Evolutionary conservation across 2,888 invertebrate genomes (phyloP), one percentile per base, ranked within the genome.

Genomic region (Caenorhabditis uteleia): DNA sequence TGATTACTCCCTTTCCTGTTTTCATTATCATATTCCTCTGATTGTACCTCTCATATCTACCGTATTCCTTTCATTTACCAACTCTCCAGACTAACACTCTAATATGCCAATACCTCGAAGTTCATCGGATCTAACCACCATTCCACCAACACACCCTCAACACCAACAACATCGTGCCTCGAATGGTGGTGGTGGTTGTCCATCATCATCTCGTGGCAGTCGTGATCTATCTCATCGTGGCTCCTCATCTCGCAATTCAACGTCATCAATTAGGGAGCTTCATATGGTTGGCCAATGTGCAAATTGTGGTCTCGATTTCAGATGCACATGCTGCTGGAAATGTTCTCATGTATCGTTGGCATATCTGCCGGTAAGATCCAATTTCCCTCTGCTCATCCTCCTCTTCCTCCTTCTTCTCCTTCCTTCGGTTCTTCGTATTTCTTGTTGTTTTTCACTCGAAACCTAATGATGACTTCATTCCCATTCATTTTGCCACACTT

Each of bases 211-310:
- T 5, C 46, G 70, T 21, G 53, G 47, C 16, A 67, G 65, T 38
- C 51, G 58, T 10, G 65, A 55, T 25, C 44, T 48, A n/a, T 46
- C 55, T 1, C 46, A 54, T 51, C 68, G 53, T 8, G 62, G 67
- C 6, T 57, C 57, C 7, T 61, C 60, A 18, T 46, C 59, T 18
- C 64, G 55, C n/a, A 60, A 51, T 23, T 59, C 67, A 3, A 53
- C 68, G 12, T 46, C 50, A 14, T 68, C 68, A 25, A 42, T 71
- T 10, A 39, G 57, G 10, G 74, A 74, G 33, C 49, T 75, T 26
- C 71, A 75, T 42, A 57, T 76, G 20, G 65, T 76, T 27, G 71
- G 74, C 5, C 64, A 56, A 42, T 78, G 78, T 54, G 49, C 55
- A 33, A 45, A 42, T 25, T 78, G 76, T 49, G 55, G 61, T 14